Evolutionary conservation across 1,140 invertebrate species (phyloP).

Genomic region (Dysdera silvatica): DNA sequence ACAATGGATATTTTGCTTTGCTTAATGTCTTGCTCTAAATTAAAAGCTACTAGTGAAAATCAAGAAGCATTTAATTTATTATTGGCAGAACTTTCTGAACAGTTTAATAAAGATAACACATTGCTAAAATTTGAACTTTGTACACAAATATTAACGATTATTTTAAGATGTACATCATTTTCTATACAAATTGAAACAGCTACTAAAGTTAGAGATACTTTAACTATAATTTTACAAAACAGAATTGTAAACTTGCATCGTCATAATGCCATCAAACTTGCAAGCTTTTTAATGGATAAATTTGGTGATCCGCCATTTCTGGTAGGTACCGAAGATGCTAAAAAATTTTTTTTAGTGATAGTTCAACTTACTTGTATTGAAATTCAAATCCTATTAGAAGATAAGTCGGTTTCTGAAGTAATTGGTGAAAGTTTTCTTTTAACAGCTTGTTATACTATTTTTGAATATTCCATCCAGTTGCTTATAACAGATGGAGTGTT

Average conservation of each 20-base stretch:
- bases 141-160: constrained; percentile 60
- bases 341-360: constrained; percentile 66
- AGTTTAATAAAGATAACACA: constrained; percentile 76
- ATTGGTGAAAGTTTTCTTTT: constrained; percentile 58
- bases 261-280: constrained; percentile 74
- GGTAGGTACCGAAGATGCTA: constrained; percentile 25
- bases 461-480: constrained; percentile 71
- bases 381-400: constrained; percentile 83
- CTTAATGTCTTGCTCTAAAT: constrained; percentile 7
- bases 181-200: constrained; percentile 50
- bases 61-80: constrained; percentile 67
- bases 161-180: constrained; percentile 61
- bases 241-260: constrained; percentile 78
- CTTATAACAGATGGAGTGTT: constrained; percentile 70
- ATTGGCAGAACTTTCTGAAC: constrained; percentile 71
- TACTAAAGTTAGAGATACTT: constrained; percentile 57
- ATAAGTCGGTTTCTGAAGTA: constrained; percentile 65
- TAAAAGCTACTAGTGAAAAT: constrained; percentile 40
- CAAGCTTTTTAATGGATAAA: constrained; percentile 66
- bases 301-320: constrained; percentile 53
- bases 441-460: constrained; percentile 69
- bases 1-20: constrained; percentile 52
- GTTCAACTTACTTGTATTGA: constrained; percentile 82
- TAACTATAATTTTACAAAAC: constrained; percentile 66
- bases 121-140: constrained; percentile 81